Percentiles rank a stretch among this genome's conserved stretches.
These are phyloP conservation scores for Seison nebaliae DNA, from an alignment of 1,140 invertebrate genomes.

Conservation along the genomic window DNA sequence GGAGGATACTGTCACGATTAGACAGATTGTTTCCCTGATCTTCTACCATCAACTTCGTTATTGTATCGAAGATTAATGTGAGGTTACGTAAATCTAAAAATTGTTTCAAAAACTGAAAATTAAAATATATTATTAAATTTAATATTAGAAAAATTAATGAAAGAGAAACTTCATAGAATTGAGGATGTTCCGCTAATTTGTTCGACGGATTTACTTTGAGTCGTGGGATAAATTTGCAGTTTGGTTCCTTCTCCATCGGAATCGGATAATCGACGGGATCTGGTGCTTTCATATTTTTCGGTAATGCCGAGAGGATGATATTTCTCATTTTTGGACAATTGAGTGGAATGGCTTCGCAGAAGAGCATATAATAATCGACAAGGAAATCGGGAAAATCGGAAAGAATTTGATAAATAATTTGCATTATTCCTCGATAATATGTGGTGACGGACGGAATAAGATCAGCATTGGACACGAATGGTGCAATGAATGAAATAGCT, in stretches of 20 bases:
- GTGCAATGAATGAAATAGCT: constrained; percentile 78
- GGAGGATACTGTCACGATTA: too few relatives aligned
- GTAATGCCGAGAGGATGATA: constrained; percentile 81
- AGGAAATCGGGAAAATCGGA: constrained; percentile 98
- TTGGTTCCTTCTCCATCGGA: constrained; percentile 65
- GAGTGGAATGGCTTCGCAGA: constrained; percentile 91
- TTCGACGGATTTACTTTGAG: constrained; percentile 65
- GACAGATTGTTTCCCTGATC: too few relatives aligned
- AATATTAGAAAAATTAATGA: constrained; percentile 38
- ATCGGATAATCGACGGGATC: constrained; percentile 83
- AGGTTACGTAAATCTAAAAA: too few relatives aligned
- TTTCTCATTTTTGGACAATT: constrained; percentile 98
- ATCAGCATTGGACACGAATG: constrained; percentile 81
- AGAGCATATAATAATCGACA: constrained; percentile 94
- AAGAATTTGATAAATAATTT: constrained; percentile 71
- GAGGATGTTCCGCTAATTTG: constrained; percentile 64
- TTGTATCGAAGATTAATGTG: too few relatives aligned
- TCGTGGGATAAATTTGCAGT: constrained; percentile 48
- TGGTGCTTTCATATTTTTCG: constrained; percentile 77
- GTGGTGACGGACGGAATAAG: constrained; percentile 34
- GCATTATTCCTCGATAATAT: constrained; percentile 47
- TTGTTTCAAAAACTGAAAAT: constrained; percentile 9
- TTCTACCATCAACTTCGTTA: too few relatives aligned
- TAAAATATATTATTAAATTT: constrained; percentile 5
- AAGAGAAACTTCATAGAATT: constrained; percentile 78